Percentiles rank a stretch among this genome's conserved stretches.
phyloP scores from a whole-genome alignment of 2,113 vertebrate genomes.

The Haemorhous mexicanus region DNA sequence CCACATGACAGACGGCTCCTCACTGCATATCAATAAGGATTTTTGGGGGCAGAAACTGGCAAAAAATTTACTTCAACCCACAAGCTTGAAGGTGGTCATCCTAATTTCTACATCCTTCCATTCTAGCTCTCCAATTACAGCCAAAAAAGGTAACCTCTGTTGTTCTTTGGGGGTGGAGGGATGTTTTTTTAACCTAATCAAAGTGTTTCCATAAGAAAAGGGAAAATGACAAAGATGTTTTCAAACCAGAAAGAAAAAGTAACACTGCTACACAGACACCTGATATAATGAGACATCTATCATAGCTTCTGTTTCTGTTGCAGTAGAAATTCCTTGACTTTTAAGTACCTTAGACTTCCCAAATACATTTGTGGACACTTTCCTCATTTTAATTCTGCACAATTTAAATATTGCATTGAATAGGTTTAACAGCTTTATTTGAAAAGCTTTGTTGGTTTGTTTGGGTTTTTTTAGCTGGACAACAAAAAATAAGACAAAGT shows the following conservation, averaged over 20 bases:
- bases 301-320: not conserved
- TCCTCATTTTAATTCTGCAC: not conserved
- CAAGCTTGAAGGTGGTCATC: not conserved
- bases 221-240: not conserved
- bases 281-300: not conserved
- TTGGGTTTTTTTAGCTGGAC: not conserved
- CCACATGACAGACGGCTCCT: not conserved
- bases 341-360: constrained; percentile 1
- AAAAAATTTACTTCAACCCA: constrained; percentile 35
- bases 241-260: not conserved
- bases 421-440: not conserved
- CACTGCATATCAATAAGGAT: not conserved
- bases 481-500: not conserved
- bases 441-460: not conserved
- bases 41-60: not conserved
- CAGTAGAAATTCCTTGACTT: not conserved
- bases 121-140: constrained; percentile 5
- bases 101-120: not conserved
- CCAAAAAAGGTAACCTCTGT: not conserved
- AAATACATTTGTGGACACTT: not conserved
- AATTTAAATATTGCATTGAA: not conserved
- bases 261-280: not conserved
- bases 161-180: not conserved
- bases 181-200: not conserved
- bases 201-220: constrained; percentile 31